These are phyloP conservation scores for Ifrita kowaldi DNA, from an alignment of 2,113 vertebrate genomes.

Conservation along the genomic window DNA sequence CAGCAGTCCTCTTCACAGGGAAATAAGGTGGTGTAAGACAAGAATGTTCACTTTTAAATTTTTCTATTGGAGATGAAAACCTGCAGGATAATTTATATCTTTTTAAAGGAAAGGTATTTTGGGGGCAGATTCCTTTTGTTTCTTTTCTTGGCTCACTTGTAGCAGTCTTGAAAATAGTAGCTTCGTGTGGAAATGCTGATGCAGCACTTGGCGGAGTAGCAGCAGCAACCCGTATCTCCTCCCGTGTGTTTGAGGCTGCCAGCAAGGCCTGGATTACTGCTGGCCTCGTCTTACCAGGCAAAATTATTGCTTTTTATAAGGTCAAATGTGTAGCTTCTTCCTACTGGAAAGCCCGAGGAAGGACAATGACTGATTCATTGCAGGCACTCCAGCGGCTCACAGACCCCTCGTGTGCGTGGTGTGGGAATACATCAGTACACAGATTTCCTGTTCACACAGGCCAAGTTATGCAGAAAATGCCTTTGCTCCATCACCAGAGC, in stretches of 20 bases:
- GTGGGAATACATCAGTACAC: neutral
- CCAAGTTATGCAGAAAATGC: constrained; percentile 42
- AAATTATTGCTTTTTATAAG: constrained; percentile 29
- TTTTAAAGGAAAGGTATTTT: neutral
- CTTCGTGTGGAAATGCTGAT: neutral
- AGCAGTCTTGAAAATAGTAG: neutral
- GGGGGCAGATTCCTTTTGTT: neutral
- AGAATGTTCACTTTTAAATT: neutral
- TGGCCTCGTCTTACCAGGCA: neutral
- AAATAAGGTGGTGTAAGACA: neutral
- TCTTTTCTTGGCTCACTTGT: neutral
- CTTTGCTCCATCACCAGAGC: neutral
- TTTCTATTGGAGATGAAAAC: neutral
- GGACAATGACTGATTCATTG: constrained; percentile 40
- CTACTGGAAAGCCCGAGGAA: constrained; percentile 37
- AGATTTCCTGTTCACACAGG: neutral
- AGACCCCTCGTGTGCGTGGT: neutral
- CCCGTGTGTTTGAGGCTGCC: neutral
- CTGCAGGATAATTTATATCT: neutral
- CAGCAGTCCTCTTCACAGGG: neutral
- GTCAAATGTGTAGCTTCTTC: constrained; percentile 58
- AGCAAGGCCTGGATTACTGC: neutral
- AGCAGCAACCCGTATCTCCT: neutral
- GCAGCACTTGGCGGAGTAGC: neutral
- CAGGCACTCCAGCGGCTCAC: neutral